A percentile compares a stretch with the other conserved stretches of the same genome.
Evolutionary conservation across 2,888 invertebrate genomes (phyloP).

Genomic region (Xestobium rufovillosum): DNA sequence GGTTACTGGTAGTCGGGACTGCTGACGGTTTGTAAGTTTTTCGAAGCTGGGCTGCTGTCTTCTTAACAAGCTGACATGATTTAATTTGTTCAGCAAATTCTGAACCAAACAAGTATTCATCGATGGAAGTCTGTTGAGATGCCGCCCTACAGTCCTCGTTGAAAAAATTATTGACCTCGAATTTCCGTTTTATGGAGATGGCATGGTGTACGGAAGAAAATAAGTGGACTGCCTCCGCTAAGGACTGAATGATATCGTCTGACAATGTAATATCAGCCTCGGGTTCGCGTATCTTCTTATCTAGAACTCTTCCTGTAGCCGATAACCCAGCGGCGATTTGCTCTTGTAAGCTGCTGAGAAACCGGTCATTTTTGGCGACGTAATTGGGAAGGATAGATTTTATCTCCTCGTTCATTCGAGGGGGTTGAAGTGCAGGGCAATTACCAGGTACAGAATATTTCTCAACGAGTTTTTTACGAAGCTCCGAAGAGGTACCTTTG

Average conservation of each 20-base stretch:
- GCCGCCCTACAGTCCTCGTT: not conserved
- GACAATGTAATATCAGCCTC: not conserved
- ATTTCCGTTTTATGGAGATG: not conserved
- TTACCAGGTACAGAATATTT: not conserved
- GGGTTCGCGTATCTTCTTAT: not conserved
- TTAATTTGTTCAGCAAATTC: not conserved
- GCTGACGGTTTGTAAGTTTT: too few species aligned
- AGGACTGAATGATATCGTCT: too few species aligned
- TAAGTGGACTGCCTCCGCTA: not conserved
- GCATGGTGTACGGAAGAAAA: not conserved
- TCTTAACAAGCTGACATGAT: too few species aligned
- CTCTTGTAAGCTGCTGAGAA: not conserved
- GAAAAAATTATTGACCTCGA: not conserved
- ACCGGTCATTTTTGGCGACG: not conserved
- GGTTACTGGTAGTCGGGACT: not conserved
- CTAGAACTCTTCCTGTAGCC: slow-evolving; percentile 1
- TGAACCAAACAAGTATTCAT: not conserved
- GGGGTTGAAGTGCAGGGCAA: not conserved
- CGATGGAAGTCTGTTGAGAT: not conserved
- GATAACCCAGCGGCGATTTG: not conserved
- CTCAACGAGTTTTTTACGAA: not conserved
- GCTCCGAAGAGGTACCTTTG: not conserved
- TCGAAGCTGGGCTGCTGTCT: not conserved
- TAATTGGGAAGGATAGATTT: not conserved
- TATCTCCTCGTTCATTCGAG: not conserved